Base-by-base conservation (phyloP, 1,140 invertebrate genomes). In the Drosophila dunni region DNA sequence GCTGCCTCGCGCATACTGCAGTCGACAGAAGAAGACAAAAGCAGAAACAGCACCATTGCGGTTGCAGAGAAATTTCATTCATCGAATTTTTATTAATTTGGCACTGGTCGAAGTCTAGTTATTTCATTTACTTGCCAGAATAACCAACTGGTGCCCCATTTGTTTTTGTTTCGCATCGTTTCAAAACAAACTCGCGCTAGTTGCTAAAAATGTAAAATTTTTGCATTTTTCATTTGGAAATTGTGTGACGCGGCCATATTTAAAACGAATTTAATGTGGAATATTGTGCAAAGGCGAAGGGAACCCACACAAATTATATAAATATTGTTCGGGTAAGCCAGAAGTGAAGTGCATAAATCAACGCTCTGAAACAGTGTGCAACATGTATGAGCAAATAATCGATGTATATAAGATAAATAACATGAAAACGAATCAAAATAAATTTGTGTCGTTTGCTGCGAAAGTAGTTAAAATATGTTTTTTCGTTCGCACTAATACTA, bases 181-280 rank as follows among this genome's bases (percentile, higher is more conserved):
- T 74, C 68, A 79, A 79, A 77, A 68, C 60, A 73, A 74, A 71
- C 33, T 63, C 58, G 57, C 68, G 54, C n/a, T 64, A n/a, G 63
- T 57, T 57, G 79, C 44, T 46, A 51, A 63, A 83, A 84, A 85
- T 86, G 85, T 86, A 80, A 84, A 75, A 70, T 72, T 75, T 58
- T 8, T 56, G 15, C 17, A 57, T 74, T 73, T 77, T 77, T 77
- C 63, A 40, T 10, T 38, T 10, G 53, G 38, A 66, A 67, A 61
- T 83, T 65, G 60, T 84, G 84, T 89, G 84, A 89, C 84, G 84
- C 84, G 84, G 84, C 84, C 84, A 89, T 89, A 81, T 89, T 89
- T 84, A 67, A 89, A 70, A 65, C 78, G 40, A 81, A 69, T 81
- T 77, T 79, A 79, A 75, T 79, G 64, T 66, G 38, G 60, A 72